Evolutionary conservation across 1,140 invertebrate genomes (phyloP).

Genomic region (Drosophila lini): DNA sequence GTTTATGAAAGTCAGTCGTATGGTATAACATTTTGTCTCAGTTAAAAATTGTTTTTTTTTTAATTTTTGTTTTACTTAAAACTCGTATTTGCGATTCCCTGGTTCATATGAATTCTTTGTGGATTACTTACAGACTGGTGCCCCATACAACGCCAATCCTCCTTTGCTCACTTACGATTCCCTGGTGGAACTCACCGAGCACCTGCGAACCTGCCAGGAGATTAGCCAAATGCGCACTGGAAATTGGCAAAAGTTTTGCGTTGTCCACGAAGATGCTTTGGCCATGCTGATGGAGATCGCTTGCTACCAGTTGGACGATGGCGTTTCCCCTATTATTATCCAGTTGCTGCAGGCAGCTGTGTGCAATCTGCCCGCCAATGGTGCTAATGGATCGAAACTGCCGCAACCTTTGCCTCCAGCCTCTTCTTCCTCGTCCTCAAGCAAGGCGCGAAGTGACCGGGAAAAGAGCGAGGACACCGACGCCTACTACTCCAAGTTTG

Average conservation of each 20-base stretch:
- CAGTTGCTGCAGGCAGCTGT: conserved; percentile 95
- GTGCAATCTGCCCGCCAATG: conserved; percentile 85
- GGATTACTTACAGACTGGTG: conserved; percentile 53
- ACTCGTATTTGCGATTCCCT: too few relatives aligned
- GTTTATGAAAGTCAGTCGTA: too few relatives aligned
- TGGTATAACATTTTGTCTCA: too few relatives aligned
- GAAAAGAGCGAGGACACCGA: conserved; percentile 90
- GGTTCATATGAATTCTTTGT: not conserved
- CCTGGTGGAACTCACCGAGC: conserved; percentile 96
- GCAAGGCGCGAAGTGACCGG: conserved; percentile 86
- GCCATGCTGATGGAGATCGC: conserved; percentile 92
- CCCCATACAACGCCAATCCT: conserved; percentile 83
- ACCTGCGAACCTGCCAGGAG: conserved; percentile 96
- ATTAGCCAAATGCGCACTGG: conserved; percentile 95
- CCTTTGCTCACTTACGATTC: conserved; percentile 93
- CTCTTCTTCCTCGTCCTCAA: conserved; percentile 10
- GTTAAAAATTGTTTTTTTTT: too few relatives aligned
- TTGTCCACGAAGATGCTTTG: conserved; percentile 90
- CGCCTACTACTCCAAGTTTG: conserved; percentile 87
- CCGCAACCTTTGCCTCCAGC: conserved; percentile 34
- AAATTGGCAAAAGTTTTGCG: conserved; percentile 98
- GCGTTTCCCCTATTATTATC: conserved; percentile 95
- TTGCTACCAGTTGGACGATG: conserved; percentile 93
- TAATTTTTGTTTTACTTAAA: not conserved
- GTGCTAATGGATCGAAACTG: conserved; percentile 51